phyloP scores from a whole-genome alignment of 2,113 vertebrate genomes.

The Pterocles orientalis region DNA sequence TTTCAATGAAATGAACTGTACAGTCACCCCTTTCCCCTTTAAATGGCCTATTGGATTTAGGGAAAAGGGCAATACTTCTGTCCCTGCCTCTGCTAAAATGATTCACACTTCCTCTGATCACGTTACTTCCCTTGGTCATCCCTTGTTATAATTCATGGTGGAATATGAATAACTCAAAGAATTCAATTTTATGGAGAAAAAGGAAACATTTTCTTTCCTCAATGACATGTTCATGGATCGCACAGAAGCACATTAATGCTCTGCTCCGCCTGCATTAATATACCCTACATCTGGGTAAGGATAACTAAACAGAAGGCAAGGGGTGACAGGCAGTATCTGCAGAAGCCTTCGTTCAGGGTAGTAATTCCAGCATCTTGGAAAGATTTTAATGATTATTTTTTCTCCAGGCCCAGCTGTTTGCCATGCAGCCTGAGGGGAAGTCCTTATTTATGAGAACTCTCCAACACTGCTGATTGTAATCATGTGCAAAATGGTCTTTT shows the following conservation, averaged over 20 bases:
- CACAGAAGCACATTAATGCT: not conserved
- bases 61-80: not conserved
- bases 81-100: not conserved
- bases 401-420: not conserved
- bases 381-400: not conserved
- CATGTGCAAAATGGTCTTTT: constrained; percentile 40
- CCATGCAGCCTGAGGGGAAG: not conserved
- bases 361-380: not conserved
- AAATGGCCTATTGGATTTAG: not conserved
- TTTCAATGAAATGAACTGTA: not conserved
- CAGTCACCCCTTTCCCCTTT: not conserved
- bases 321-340: not conserved
- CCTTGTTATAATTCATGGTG: not conserved
- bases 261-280: not conserved
- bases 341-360: not conserved
- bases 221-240: not conserved
- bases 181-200: not conserved
- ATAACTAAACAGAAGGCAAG: not conserved
- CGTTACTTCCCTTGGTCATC: not conserved
- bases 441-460: constrained; percentile 5
- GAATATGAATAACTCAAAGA: not conserved
- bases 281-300: not conserved
- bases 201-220: not conserved
- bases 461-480: not conserved
- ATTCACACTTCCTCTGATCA: not conserved